A percentile compares a stretch with the other conserved stretches of the same genome.
Evolutionary conservation across 2,797 vertebrate genomes (phyloP).

Genomic region (Discoglossus pictus): DNA sequence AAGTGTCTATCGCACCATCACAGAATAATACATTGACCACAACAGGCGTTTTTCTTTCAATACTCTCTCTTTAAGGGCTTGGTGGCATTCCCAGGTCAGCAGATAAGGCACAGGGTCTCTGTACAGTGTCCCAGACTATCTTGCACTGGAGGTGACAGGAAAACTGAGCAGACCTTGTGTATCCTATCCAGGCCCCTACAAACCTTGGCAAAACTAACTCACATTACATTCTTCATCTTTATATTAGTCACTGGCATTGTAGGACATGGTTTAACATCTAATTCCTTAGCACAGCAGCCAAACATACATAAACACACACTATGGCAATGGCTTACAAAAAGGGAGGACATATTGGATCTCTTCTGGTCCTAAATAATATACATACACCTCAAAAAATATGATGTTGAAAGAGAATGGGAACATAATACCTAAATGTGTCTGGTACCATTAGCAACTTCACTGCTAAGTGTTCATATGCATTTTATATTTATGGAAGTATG

Average conservation of each 20-base stretch:
- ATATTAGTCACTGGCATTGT: slow-evolving; percentile 36
- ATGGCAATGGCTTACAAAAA: slow-evolving; percentile 33
- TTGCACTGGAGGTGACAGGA: slow-evolving; percentile 42
- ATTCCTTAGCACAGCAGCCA: slow-evolving; percentile 41
- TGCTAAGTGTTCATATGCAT: too few relatives aligned
- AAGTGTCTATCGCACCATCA: too few relatives aligned
- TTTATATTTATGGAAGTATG: too few relatives aligned
- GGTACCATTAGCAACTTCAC: too few relatives aligned
- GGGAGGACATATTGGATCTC: slow-evolving; percentile 5
- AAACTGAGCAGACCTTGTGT: slow-evolving; percentile 48
- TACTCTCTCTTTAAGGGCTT: slow-evolving; percentile 30
- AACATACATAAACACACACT: slow-evolving; percentile 24
- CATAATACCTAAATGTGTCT: too few relatives aligned
- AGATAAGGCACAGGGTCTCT: slow-evolving; percentile 45
- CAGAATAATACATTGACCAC: too few relatives aligned
- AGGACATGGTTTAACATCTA: slow-evolving; percentile 49
- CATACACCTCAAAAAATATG: too few relatives aligned
- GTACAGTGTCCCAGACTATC: slow-evolving; percentile 37
- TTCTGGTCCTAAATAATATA: slow-evolving; percentile 28
- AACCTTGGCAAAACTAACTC: slow-evolving; percentile 37
- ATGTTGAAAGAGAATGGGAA: too few relatives aligned
- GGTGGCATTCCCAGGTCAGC: slow-evolving; percentile 40
- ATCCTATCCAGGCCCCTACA: slow-evolving; percentile 36
- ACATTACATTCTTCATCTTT: slow-evolving; percentile 46
- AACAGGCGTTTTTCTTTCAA: too few relatives aligned